A percentile compares a stretch with the other conserved stretches of the same genome.
Evolutionary conservation across 1,140 invertebrate species (phyloP).

Genomic region (Pogonognathellus flavescens): DNA sequence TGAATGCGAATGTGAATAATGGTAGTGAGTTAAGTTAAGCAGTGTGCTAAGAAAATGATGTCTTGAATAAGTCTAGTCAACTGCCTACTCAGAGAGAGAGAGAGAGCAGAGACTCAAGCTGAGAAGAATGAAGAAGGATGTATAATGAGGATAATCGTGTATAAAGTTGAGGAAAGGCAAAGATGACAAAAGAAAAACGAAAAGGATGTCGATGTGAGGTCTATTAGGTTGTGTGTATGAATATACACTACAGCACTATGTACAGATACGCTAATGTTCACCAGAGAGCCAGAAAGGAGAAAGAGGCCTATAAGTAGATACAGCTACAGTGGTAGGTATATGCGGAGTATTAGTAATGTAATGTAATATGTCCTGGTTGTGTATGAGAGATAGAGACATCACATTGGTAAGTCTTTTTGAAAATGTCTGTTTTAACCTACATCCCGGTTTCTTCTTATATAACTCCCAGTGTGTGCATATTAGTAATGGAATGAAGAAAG

Average conservation of each 20-base stretch:
- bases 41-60: background rate
- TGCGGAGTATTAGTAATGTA: no score
- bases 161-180: slow-evolving; percentile 5
- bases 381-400: no score
- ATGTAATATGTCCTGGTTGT: no score
- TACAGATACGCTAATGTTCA: background rate
- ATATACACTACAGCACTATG: background rate
- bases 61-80: background rate
- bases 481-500: no score
- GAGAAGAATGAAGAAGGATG: slow-evolving; percentile 42
- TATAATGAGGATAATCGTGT: slow-evolving; percentile 36
- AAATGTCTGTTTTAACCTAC: no score
- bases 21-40: slow-evolving; percentile 1
- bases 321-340: no score
- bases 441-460: no score
- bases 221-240: slow-evolving; percentile 32
- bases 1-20: slow-evolving; percentile 42
- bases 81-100: background rate
- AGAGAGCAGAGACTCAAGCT: slow-evolving; percentile 18
- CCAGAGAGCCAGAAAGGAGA: background rate
- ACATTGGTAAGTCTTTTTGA: no score
- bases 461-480: no score
- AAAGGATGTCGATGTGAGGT: slow-evolving; percentile 35
- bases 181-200: slow-evolving; percentile 32
- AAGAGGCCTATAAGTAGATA: no score